Base-by-base conservation (phyloP, 2,888 invertebrate genomes). In the Shargacucullia verbasci region DNA sequence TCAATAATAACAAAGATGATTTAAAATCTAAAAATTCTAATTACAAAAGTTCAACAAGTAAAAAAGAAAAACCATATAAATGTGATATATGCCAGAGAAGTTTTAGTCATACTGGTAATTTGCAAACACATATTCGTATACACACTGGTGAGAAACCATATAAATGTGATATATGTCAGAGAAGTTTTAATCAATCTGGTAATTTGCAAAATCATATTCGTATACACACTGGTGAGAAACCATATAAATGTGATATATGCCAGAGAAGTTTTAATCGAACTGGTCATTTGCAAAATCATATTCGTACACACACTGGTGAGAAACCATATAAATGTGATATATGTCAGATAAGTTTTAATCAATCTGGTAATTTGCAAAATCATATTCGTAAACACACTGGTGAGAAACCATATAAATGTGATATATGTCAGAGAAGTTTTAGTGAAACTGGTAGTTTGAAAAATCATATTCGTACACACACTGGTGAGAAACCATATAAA, bases 391-490 rank as follows among this genome's bases (percentile, higher is more conserved):
- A 34, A 52, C 57, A 59, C 62, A 60, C 50, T 10, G 56, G 62
- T 35, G 53, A 56, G n/a, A 66, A 58, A 38, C 69, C 61, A 10
- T 68, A 37, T 55, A 38, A 65, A 54, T 54, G 56, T 53, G 33
- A 53, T 53, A 10, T 31, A 14, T 53, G 38, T 39, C 12, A 33
- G 3, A 34, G 10, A 0, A 33, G 34, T 14, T 54, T 54, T 47
- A 47, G 0, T 27, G 0, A 0, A 11, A 31, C 31, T 9, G 0
- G 1, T 10, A 0, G 0, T 61, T 43, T 55, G 15, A 12, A 14
- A 13, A 2, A 0, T 5, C 56, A 56, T 38, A 45, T 34, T 29
- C 41, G 49, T 14, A 35, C 4, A 12, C 63, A 68, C 43, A 54
- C 43, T 14, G 49, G 47, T 27, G 54, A 58, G n/a, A 55, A 52